These are phyloP conservation scores for Musca vetustissima DNA, from an alignment of 1,140 invertebrate genomes.

Conservation along the genomic window DNA sequence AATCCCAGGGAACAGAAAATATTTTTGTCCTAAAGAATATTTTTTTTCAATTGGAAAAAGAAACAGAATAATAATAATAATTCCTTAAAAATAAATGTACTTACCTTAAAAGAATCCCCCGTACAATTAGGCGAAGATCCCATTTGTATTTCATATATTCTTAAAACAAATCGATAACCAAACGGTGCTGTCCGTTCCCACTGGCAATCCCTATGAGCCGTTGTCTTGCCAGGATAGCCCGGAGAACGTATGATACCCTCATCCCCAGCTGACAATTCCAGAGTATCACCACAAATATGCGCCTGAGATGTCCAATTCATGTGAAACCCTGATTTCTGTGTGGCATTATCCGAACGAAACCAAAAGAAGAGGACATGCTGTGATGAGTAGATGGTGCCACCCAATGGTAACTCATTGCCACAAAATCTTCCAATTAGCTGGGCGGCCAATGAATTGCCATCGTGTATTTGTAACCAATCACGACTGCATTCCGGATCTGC, in stretches of 20 bases:
- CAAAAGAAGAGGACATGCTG: slow-evolving; percentile 73
- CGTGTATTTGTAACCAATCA: slow-evolving; percentile 77
- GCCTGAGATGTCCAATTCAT: slow-evolving; percentile 71
- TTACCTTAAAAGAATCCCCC: slow-evolving; percentile 7
- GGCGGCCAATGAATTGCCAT: slow-evolving; percentile 69
- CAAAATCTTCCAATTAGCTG: slow-evolving; percentile 76
- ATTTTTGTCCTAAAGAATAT: too few relatives aligned
- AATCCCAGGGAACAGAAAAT: too few relatives aligned
- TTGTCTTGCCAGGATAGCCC: slow-evolving; percentile 79
- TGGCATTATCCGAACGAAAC: slow-evolving; percentile 70
- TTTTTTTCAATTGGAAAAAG: too few relatives aligned
- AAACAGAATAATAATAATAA: too few relatives aligned
- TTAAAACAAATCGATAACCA: slow-evolving; percentile 79
- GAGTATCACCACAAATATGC: slow-evolving; percentile 70
- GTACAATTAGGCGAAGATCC: slow-evolving; percentile 26
- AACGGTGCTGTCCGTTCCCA: slow-evolving; percentile 70
- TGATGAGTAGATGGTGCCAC: slow-evolving; percentile 68
- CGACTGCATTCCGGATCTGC: slow-evolving; percentile 59
- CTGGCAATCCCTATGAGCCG: slow-evolving; percentile 72
- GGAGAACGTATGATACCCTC: slow-evolving; percentile 74
- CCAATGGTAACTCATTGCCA: slow-evolving; percentile 63
- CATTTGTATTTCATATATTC: slow-evolving; percentile 68
- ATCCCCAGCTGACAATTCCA: slow-evolving; percentile 57
- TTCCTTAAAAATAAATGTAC: too few relatives aligned
- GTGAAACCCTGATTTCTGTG: slow-evolving; percentile 61